Percentiles rank a stretch among this genome's conserved stretches.
Conservation (phyloP, 2,797 vertebrate species). For the Hyperoplus immaculatus region DNA sequence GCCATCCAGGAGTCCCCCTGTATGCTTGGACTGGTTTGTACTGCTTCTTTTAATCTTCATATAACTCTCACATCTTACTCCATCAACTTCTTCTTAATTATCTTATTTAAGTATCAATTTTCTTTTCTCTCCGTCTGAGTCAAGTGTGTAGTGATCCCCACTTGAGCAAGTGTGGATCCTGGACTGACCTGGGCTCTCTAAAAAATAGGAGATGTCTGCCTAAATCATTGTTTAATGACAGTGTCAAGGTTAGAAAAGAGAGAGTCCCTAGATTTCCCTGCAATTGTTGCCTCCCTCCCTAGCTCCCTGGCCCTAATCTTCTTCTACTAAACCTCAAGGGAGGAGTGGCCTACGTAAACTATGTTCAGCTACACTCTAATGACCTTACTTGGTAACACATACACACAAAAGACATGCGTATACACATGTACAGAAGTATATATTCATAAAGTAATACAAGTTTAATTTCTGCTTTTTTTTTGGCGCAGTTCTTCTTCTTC, state of each 20-base stretch:
- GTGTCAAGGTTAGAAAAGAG: conserved; percentile 56
- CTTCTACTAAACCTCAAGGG: conserved; percentile 76
- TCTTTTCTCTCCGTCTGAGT: background rate
- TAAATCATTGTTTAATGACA: conserved; percentile 50
- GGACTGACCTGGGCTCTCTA: conserved; percentile 16
- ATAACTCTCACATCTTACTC: background rate
- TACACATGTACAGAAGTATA: conserved; percentile 9
- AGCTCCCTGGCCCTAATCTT: conserved; percentile 65
- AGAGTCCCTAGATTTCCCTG: conserved; percentile 34
- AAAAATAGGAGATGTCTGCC: conserved; percentile 28
- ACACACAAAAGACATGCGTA: conserved; percentile 18
- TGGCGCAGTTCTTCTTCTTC: conserved; percentile 93
- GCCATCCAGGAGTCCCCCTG: conserved; percentile 96
- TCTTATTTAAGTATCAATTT: no score
- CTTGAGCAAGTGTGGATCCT: conserved; percentile 20
- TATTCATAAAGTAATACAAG: conserved; percentile 18
- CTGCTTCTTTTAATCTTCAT: conserved; percentile 3
- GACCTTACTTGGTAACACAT: conserved; percentile 60
- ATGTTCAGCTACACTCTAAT: conserved; percentile 60
- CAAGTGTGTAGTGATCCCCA: conserved; percentile 4
- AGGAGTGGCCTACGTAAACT: conserved; percentile 70
- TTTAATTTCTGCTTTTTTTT: conserved; percentile 34
- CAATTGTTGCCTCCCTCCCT: conserved; percentile 32
- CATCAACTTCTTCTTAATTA: background rate
- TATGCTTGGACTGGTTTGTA: conserved; percentile 96